Conservation (phyloP, 2,797 vertebrate genomes). For the Sebastes hubbsi region DNA sequence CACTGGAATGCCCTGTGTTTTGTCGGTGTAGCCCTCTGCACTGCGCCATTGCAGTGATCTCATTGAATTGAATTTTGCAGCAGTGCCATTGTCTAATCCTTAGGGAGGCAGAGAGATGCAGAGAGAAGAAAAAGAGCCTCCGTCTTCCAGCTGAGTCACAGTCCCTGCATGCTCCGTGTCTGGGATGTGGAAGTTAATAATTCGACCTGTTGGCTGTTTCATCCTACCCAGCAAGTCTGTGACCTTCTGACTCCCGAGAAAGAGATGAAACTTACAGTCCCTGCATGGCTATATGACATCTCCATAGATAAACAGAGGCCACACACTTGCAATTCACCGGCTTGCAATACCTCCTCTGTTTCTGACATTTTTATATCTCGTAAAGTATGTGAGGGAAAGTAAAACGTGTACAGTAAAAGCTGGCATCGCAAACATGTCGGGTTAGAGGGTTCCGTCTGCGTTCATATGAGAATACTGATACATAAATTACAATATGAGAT, state of each 20-base stretch:
- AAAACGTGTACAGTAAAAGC: not conserved
- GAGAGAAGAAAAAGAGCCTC: constrained; percentile 18
- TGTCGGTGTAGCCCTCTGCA: not conserved
- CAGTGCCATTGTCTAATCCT: not conserved
- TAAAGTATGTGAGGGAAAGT: not conserved
- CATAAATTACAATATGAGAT: not conserved
- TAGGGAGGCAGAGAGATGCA: constrained; percentile 3
- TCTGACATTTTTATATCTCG: not conserved
- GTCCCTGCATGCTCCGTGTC: constrained; percentile 5
- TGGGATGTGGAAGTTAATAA: constrained; percentile 41
- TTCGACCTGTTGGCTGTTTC: constrained; percentile 33
- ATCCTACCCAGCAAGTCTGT: constrained; percentile 25
- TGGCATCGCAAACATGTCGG: not conserved
- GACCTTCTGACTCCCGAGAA: constrained; percentile 43
- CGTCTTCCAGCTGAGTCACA: constrained; percentile 14
- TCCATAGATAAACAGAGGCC: constrained; percentile 12
- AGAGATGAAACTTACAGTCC: constrained; percentile 27
- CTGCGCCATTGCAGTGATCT: not conserved
- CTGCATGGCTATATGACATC: constrained; percentile 10
- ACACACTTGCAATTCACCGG: not conserved
- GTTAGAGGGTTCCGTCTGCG: not conserved
- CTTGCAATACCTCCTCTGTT: not conserved
- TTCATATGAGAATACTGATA: not conserved
- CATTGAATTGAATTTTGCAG: not conserved
- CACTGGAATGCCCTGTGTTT: not conserved